Base-by-base conservation (phyloP, 2,797 vertebrate species). In the Trachops cirrhosus region DNA sequence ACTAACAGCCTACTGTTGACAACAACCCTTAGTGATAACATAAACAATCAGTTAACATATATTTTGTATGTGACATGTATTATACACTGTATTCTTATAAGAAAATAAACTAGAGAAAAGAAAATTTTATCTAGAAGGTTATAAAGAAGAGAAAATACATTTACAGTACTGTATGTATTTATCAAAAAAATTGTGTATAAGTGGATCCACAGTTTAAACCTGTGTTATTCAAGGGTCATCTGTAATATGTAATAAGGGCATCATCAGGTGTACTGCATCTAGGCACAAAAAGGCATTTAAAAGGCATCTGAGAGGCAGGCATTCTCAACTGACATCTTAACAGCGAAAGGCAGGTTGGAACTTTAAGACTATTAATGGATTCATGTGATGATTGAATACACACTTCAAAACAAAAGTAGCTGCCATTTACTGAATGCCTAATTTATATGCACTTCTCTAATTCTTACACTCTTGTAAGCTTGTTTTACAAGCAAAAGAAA, bases 401-500 rank as follows among this genome's bases (percentile, higher is more conserved):
- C 16, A 52, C 29, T 86, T 75, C 50, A 86, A 89, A 86, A 90
- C 37, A 52, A 93, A 82, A 78, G 32, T 14, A 18, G 57, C 50
- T 74, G 21, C 29, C 62, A 57, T 50, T 67, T 89, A 75, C 41
- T n/a, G 57, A 95, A 92, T 67, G 48, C 50, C 78, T 92, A 64
- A 46, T 95, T 97, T 79, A 74, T 9, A 71, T 88, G 74, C n/a
- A 39, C 75, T 78, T 85, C 32, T 80, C 74, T 46, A 78, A 59
- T 80, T 94, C 82, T 78, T 52, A 59, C 82, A 54, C 70, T 80
- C 48, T 85, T 89, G 57, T 86, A 95, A 82, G 54, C 78, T 91
- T 91, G 79, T 91, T 96, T 96, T 85, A 88, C n/a, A 95, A 80
- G 71, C 62, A 77, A 93, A 91, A 85, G n/a, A 64, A 37, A n/a